These are phyloP conservation scores for Takifugu bimaculatus DNA, from an alignment of 2,113 vertebrate species.

Conservation along the genomic window DNA sequence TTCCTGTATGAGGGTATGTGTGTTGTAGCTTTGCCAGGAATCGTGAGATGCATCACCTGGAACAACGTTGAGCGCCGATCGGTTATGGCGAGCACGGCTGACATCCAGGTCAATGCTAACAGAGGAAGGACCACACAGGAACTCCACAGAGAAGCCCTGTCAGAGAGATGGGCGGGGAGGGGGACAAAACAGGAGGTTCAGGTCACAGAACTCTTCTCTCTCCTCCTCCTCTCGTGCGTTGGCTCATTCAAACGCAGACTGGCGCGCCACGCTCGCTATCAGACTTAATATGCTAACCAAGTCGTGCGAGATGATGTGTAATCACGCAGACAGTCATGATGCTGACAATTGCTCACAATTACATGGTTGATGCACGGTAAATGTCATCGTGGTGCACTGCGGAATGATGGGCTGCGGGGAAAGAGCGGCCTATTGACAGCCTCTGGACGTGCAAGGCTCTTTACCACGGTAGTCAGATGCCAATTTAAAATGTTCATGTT, in stretches of 20 bases:
- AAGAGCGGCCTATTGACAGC: slow-evolving; percentile 34
- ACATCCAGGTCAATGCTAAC: slow-evolving; percentile 99
- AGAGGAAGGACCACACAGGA: slow-evolving; percentile 83
- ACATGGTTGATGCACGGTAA: slow-evolving; percentile 49
- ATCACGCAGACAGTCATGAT: slow-evolving; percentile 53
- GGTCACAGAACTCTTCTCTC: slow-evolving; percentile 17
- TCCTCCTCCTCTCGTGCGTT: slow-evolving; percentile 7
- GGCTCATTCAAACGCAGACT: slow-evolving; percentile 41
- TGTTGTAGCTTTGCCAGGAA: not conserved
- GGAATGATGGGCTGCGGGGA: slow-evolving; percentile 20
- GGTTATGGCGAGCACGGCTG: slow-evolving; percentile 96
- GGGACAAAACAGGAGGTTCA: slow-evolving; percentile 18
- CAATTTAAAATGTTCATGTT: slow-evolving; percentile 56
- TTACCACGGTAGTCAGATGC: slow-evolving; percentile 30
- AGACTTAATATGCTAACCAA: slow-evolving; percentile 44
- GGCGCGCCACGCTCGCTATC: slow-evolving; percentile 28
- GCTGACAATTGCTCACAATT: slow-evolving; percentile 58
- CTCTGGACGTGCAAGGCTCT: slow-evolving; percentile 10
- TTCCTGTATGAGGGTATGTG: not conserved
- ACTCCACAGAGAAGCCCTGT: slow-evolving; percentile 72
- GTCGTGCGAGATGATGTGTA: slow-evolving; percentile 53
- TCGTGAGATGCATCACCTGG: slow-evolving; percentile 74
- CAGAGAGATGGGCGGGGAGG: slow-evolving; percentile 18
- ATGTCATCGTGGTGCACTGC: slow-evolving; percentile 37
- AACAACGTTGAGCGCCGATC: slow-evolving; percentile 94